Evolutionary conservation across 1,140 invertebrate genomes (phyloP), one percentile per base, ranked within the genome.

Genomic region (Cylas formicarius): DNA sequence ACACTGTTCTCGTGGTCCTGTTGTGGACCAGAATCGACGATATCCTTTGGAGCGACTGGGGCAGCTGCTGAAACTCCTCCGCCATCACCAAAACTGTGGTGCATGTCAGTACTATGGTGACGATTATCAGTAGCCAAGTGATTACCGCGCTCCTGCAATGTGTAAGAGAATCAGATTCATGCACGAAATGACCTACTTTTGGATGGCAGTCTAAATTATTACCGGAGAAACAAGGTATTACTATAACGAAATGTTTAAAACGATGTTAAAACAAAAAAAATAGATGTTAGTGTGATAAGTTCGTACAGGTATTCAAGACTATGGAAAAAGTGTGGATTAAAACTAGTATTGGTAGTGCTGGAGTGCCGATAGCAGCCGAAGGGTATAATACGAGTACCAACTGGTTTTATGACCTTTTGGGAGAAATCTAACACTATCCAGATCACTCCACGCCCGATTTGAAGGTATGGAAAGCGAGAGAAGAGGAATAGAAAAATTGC

Each of bases 31-130:
- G 63, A 37, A 77, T 76, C 0, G 77, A 80, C 0, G 86, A 89
- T 11, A 82, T 75, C n/a, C 72, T 71, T 33, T 81, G 77, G 1
- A 91, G 63, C 27, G 67, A 72, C 11, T 67, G 67, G 1, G 82
- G 77, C 2, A 83, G 60, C 18, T 76, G 72, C 29, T 77, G 71
- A 62, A 89, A 87, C 64, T 90, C 86, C 58, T 90, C 87, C 1
- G 86, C 84, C 86, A 92, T 88, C 7, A 90, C 86, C 9, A 90
- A 60, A 6, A 86, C 63, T 24, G 84, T 79, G 3, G 80, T 82
- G 1, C 74, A 65, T 10, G 75, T 72, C 22, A 90, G 67, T 3
- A 84, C 60, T 1, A 84, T 38, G 0, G 86, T 84, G 39, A 84
- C 80, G 6, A 72, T 61, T 0, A 72, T 47, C 9, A 88, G 74